phyloP scores from a whole-genome alignment of 2,113 vertebrate genomes.

The Glaucomys volans region DNA sequence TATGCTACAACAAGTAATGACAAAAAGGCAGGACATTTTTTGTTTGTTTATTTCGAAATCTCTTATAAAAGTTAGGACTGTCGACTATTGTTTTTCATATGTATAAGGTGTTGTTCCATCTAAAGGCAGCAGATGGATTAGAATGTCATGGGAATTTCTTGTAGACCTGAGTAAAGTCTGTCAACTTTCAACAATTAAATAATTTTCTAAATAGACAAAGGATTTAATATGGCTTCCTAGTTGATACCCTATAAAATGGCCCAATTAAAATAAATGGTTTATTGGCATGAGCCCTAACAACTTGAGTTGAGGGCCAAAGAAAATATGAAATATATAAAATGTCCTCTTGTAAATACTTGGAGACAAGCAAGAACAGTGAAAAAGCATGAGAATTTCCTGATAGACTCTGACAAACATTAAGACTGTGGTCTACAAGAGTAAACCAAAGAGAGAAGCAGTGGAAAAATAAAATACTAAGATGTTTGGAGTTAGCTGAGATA shows the following conservation, averaged over 20 bases:
- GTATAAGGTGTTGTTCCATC: not conserved
- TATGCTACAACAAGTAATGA: not conserved
- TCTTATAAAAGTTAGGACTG: not conserved
- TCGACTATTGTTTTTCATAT: slow-evolving; percentile 29
- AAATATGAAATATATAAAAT: slow-evolving; percentile 28
- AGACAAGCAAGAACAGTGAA: not conserved
- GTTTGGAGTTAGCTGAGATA: rapidly evolving
- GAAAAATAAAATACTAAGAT: rapidly evolving
- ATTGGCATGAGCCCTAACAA: not conserved
- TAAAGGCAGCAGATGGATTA: not conserved
- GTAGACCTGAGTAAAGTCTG: not conserved
- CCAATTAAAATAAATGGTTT: slow-evolving; percentile 52
- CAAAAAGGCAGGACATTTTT: not conserved
- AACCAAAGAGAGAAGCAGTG: not conserved
- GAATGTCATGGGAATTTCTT: not conserved
- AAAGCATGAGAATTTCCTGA: not conserved
- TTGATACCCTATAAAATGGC: slow-evolving; percentile 41
- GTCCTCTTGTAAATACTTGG: not conserved
- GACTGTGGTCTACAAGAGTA: not conserved
- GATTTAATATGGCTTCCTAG: slow-evolving; percentile 49
- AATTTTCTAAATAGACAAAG: slow-evolving; percentile 55
- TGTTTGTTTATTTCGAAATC: slow-evolving; percentile 42
- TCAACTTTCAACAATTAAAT: slow-evolving; percentile 59
- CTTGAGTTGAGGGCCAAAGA: slow-evolving; percentile 22
- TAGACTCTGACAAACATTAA: not conserved